Evolutionary conservation across 2,113 vertebrate genomes (phyloP), one percentile per base, ranked within the genome.

Genomic region (Planiliza haematocheilus): DNA sequence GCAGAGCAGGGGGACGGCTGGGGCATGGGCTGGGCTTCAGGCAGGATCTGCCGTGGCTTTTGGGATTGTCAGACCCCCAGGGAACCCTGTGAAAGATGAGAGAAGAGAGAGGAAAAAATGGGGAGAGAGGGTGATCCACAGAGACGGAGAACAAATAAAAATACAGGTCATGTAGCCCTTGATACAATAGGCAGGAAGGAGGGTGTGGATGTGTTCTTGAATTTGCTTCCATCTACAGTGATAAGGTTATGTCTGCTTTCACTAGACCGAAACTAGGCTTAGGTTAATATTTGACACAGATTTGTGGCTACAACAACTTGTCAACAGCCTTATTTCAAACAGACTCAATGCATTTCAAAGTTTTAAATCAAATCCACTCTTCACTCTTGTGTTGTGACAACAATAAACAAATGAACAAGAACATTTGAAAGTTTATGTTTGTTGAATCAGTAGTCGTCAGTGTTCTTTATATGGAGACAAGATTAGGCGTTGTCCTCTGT

Each of bases 391-490:
- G 61, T 61, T 49, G 37, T 61, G 46, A 41, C 43, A 60, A 42
- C 36, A 37, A 36, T 34, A n/a, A 65, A 65, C 9, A 17, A 7
- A 49, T 56, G n/a, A 42, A 36, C 2, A 49, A 42, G 13, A 53
- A 45, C 52, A 39, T 70, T 39, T 53, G 13, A 56, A 48, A 38
- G 52, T 59, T 52, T 59, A 38, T 70, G 24, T 66, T 70, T 60
- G 48, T 60, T 65, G 61, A 42, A 39, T 72, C 17, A 56, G 3
- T 73, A 58, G 41, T 24, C 65, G 67, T 43, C 45, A 50, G 21
- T 52, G 70, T 30, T 50, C 46, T 62, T 70, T 77, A 46, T 34
- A 55, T 58, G 30, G 48, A 55, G 45, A 4, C 24, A 30, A 30
- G 24, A 30, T 30, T 30, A 30, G 24, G 0, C 10, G 10, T 46